Base-by-base conservation (phyloP, 2,113 vertebrate genomes). In the Ariopsis seemanni region DNA sequence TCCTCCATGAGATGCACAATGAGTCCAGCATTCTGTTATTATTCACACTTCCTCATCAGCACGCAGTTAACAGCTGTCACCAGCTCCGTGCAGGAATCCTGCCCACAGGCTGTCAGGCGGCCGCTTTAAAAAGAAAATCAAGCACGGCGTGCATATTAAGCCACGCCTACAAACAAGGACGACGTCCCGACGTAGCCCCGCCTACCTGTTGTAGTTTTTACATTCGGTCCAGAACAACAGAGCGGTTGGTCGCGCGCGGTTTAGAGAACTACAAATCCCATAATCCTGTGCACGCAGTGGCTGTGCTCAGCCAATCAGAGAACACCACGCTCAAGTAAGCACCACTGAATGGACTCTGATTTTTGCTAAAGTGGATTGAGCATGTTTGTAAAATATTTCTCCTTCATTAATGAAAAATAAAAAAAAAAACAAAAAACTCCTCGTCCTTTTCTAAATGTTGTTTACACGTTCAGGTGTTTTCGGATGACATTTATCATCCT, bases 241-340 rank as follows among this genome's bases (percentile, higher is more conserved):
- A 34, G 3, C 0, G 5, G 1, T 5, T 25, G 0, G 42, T 0
- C 10, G 0, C 1, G 9, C 7, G 12, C 2, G 0, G 0, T 1
- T 0, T 1, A 1, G 27, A 25, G 72, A 55, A 95, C 94, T 93
- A 93, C 94, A 94, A 89, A 48, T 85, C 87, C 93, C 92, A 53
- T 4, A 42, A 17, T 12, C 11, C 69, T 25, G 18, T 7, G 20
- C 6, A 5, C 17, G 8, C 18, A 18, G 53, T 30, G 27, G 34
- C 20, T 14, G 0, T 2, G 25, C 9, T 0, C 58, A 88, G 80
- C 95, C 95, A 96, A 96, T 95, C 91, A 89, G 82, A 42, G 25
- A 3, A 90, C 83, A 94, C 89, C 95, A 96, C 95, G 95, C 91
- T 91, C 69, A 91, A 42, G 60, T 48, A 89, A 90, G 14, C 2